These are phyloP conservation scores for Eilema griseolum DNA, from an alignment of 2,888 invertebrate species.

Conservation along the genomic window DNA sequence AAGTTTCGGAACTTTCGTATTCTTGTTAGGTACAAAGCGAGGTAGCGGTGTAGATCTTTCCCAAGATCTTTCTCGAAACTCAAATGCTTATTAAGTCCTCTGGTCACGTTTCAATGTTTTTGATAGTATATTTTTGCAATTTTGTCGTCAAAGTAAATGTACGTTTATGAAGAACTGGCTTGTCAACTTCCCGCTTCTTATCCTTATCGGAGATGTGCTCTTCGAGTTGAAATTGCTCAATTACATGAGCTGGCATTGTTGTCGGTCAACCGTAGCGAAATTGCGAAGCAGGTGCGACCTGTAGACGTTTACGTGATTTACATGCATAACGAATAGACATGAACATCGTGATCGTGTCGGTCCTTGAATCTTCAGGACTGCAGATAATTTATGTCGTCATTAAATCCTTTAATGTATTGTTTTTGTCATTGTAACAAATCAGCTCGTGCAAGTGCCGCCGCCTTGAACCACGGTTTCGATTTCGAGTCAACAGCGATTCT, in stretches of 20 bases:
- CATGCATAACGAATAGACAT: slow-evolving; percentile 62
- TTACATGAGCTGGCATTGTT: slow-evolving; percentile 78
- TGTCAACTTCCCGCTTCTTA: slow-evolving; percentile 72
- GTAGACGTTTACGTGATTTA: slow-evolving; percentile 70
- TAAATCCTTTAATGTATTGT: slow-evolving; percentile 54
- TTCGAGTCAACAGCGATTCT: slow-evolving; percentile 75
- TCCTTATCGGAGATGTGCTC: slow-evolving; percentile 78
- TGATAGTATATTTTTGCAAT: slow-evolving; percentile 32
- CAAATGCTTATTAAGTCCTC: slow-evolving; percentile 26
- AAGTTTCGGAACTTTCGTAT: slow-evolving; percentile 6
- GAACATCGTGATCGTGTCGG: slow-evolving; percentile 40
- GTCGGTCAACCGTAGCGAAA: slow-evolving; percentile 75
- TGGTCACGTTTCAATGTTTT: slow-evolving; percentile 38
- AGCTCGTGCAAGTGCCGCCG: slow-evolving; percentile 61
- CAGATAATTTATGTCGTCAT: slow-evolving; percentile 43
- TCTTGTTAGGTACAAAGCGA: slow-evolving; percentile 16
- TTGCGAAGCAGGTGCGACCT: slow-evolving; percentile 76
- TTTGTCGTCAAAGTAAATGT: slow-evolving; percentile 28
- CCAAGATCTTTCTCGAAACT: slow-evolving; percentile 34
- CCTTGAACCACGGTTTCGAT: slow-evolving; percentile 81
- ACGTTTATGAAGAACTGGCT: slow-evolving; percentile 36
- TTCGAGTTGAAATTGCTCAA: slow-evolving; percentile 76
- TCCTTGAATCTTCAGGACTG: slow-evolving; percentile 36
- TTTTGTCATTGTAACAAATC: slow-evolving; percentile 69
- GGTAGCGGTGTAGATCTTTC: slow-evolving; percentile 29